Conservation (phyloP, 1,140 invertebrate species). For the Neodiprion lecontei region DNA sequence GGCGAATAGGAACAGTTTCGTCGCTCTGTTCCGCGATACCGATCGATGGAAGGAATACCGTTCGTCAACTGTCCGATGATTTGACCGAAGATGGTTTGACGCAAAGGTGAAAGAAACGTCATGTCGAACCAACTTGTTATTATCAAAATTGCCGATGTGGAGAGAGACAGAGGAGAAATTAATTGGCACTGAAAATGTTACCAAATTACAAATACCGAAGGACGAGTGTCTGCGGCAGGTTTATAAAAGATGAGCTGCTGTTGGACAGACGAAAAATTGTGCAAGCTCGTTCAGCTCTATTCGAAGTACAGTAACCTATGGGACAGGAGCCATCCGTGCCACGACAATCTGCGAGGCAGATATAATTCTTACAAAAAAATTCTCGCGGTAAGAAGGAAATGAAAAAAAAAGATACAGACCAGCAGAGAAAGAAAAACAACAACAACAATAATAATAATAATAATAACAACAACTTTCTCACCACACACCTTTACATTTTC, state of each 20-base stretch:
- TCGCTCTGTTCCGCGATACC: no score
- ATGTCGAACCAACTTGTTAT: conserved; percentile 8
- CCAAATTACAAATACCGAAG: neutral
- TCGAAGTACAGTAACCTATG: conserved; percentile 21
- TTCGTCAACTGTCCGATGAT: conserved; percentile 20
- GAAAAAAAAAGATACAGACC: neutral
- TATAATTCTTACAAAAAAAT: conserved; percentile 21
- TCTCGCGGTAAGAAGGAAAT: conserved; percentile 15
- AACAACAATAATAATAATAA: neutral
- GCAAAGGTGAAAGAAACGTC: conserved; percentile 13
- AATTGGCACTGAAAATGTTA: neutral
- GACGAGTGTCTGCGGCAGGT: neutral
- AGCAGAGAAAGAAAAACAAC: neutral
- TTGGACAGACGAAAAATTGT: conserved; percentile 24
- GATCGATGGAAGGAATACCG: neutral
- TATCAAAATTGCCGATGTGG: conserved; percentile 25
- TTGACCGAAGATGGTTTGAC: conserved; percentile 10
- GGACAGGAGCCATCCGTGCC: conserved; percentile 18
- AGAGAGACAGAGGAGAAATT: neutral
- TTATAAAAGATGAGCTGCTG: neutral
- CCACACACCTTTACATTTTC: neutral
- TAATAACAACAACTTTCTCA: neutral
- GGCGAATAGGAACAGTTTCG: no score
- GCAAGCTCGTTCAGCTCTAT: conserved; percentile 18
- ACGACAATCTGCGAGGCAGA: conserved; percentile 17